Percentiles rank a stretch among this genome's conserved stretches.
phyloP scores from a whole-genome alignment of 2,797 vertebrate species.

The Enteromius paludinosus region DNA sequence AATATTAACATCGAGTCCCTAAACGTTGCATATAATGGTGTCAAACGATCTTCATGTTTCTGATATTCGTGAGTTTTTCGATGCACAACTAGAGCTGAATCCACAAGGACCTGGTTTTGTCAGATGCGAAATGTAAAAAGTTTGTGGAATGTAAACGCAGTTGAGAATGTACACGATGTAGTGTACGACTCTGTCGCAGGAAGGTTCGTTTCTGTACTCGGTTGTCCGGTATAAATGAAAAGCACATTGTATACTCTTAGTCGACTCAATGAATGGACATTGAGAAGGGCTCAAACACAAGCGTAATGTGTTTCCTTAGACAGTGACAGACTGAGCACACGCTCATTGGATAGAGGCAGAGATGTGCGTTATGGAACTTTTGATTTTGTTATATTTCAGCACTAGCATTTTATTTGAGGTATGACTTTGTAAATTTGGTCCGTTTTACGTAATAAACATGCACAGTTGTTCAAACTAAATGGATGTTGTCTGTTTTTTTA shows the following conservation, averaged over 20 bases:
- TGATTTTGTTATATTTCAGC: conserved; percentile 20
- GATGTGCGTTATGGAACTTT: conserved; percentile 10
- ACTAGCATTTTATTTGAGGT: conserved; percentile 44
- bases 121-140: conserved; percentile 37
- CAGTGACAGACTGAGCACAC: conserved; percentile 13
- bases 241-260: conserved; percentile 47
- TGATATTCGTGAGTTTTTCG: neutral
- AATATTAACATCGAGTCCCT: neutral
- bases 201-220: conserved; percentile 19
- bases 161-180: conserved; percentile 30
- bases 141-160: conserved; percentile 48
- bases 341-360: conserved; percentile 1
- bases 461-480: conserved; percentile 43
- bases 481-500: neutral
- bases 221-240: conserved; percentile 20
- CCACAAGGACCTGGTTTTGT: conserved; percentile 22
- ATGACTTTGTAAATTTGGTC: conserved; percentile 45
- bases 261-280: conserved; percentile 23
- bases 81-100: conserved; percentile 17
- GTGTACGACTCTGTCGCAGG: conserved; percentile 30
- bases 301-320: neutral
- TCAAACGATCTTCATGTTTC: neutral
- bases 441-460: conserved; percentile 51
- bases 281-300: conserved; percentile 30
- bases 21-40: conserved; percentile 12